phyloP scores from a whole-genome alignment of 2,888 invertebrate species.

The Carabus problematicus region DNA sequence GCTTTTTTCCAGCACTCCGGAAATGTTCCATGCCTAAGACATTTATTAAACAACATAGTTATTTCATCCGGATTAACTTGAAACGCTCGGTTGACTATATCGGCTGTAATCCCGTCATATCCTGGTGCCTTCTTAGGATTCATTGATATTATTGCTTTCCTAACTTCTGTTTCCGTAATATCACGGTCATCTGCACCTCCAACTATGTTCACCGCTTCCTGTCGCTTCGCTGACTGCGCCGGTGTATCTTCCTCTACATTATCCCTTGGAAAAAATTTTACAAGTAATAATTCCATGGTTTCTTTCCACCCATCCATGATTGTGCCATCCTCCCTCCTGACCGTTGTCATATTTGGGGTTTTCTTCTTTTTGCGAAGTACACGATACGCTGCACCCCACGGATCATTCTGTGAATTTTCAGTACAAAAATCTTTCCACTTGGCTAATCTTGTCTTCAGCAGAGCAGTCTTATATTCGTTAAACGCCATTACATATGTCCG shows the following conservation, averaged over 20 bases:
- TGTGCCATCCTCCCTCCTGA: not conserved
- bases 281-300: slow-evolving; percentile 15
- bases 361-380: not conserved
- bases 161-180: slow-evolving; percentile 14
- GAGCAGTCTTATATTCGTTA: slow-evolving; percentile 22
- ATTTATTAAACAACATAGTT: slow-evolving; percentile 17
- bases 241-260: not conserved
- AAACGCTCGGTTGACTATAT: slow-evolving; percentile 23
- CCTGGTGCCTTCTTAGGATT: slow-evolving; percentile 34
- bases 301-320: slow-evolving; percentile 17
- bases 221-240: not conserved
- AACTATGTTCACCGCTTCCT: not conserved
- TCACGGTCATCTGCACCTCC: not conserved
- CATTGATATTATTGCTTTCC: slow-evolving; percentile 15
- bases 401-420: not conserved
- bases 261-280: slow-evolving; percentile 34
- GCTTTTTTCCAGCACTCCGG: slow-evolving; percentile 47
- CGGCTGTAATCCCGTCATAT: slow-evolving; percentile 27
- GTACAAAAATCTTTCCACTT: not conserved
- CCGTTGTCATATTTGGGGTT: not conserved
- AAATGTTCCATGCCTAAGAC: slow-evolving; percentile 21
- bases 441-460: slow-evolving; percentile 9
- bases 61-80: slow-evolving; percentile 8
- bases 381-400: not conserved
- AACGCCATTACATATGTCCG: not conserved